Conservation (phyloP, 1,140 invertebrate species). For the Drosophila nebulosa region DNA sequence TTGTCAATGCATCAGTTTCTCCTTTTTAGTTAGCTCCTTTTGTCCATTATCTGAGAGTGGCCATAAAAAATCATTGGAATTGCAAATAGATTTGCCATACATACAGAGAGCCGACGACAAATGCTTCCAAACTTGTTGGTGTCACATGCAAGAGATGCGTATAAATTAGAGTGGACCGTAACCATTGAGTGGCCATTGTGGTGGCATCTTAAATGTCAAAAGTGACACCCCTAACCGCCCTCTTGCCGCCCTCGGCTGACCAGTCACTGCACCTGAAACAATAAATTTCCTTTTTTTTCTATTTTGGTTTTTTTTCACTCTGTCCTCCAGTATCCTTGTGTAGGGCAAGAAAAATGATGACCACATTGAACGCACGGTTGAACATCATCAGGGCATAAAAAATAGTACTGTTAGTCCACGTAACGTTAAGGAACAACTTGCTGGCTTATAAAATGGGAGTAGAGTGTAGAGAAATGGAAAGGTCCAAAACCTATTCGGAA, state of each 20-base stretch:
- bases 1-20: conserved; percentile 71
- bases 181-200: conserved; percentile 60
- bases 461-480: not conserved
- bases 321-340: not conserved
- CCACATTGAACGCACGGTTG: conserved; percentile 68
- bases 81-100: conserved; percentile 62
- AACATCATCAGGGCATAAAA: conserved; percentile 51
- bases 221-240: conserved; percentile 59
- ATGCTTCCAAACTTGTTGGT: conserved; percentile 55
- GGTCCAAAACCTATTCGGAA: conserved; percentile 35
- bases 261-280: conserved; percentile 66
- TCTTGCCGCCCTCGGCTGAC: conserved; percentile 28
- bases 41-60: conserved; percentile 6
- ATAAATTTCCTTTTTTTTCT: conserved; percentile 74
- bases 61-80: conserved; percentile 70
- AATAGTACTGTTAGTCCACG: conserved; percentile 27
- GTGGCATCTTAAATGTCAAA: conserved; percentile 77
- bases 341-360: conserved; percentile 65
- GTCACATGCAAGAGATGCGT: conserved; percentile 74
- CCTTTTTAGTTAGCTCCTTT: not conserved
- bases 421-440: conserved; percentile 65
- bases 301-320: not conserved
- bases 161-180: conserved; percentile 60
- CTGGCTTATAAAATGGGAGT: conserved; percentile 39
- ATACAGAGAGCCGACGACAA: conserved; percentile 50